Evolutionary conservation across 2,888 invertebrate genomes (phyloP).

Genomic region (Dioctria linearis): DNA sequence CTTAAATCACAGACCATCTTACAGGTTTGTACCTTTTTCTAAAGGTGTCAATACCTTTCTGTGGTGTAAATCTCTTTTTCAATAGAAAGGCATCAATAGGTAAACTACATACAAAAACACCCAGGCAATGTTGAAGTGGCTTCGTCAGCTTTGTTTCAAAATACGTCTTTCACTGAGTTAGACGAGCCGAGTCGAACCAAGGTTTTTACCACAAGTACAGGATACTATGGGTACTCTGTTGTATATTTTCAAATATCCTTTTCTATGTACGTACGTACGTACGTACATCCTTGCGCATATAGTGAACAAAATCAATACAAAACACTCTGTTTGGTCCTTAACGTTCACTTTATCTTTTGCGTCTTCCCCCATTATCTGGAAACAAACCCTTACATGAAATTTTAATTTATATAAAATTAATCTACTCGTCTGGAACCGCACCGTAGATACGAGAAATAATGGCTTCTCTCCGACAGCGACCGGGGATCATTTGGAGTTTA

Average conservation of each 20-base stretch:
- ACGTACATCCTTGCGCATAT: not conserved
- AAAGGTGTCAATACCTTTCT: slow-evolving; percentile 29
- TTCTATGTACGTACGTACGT: not conserved
- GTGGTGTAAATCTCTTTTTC: slow-evolving; percentile 33
- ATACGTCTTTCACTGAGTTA: slow-evolving; percentile 25
- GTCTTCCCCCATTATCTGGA: slow-evolving; percentile 56
- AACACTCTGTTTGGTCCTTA: slow-evolving; percentile 56
- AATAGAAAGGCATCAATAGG: slow-evolving; percentile 21
- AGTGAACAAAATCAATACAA: slow-evolving; percentile 57
- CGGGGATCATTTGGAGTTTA: slow-evolving; percentile 57
- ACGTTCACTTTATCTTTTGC: slow-evolving; percentile 56
- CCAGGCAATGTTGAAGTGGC: slow-evolving; percentile 44
- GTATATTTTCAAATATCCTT: slow-evolving; percentile 19
- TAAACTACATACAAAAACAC: slow-evolving; percentile 26
- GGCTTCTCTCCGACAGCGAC: slow-evolving; percentile 46
- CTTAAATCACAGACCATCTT: not conserved
- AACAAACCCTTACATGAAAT: slow-evolving; percentile 59
- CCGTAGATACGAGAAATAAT: slow-evolving; percentile 58
- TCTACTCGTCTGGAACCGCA: slow-evolving; percentile 60
- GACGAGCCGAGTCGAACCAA: not conserved
- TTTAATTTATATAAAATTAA: slow-evolving; percentile 60
- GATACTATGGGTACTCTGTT: not conserved
- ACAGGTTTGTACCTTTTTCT: not conserved
- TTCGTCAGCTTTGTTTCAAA: slow-evolving; percentile 52
- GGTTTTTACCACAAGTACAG: slow-evolving; percentile 13